Conservation (phyloP, 2,888 invertebrate species). For the Leuctra nigra region DNA sequence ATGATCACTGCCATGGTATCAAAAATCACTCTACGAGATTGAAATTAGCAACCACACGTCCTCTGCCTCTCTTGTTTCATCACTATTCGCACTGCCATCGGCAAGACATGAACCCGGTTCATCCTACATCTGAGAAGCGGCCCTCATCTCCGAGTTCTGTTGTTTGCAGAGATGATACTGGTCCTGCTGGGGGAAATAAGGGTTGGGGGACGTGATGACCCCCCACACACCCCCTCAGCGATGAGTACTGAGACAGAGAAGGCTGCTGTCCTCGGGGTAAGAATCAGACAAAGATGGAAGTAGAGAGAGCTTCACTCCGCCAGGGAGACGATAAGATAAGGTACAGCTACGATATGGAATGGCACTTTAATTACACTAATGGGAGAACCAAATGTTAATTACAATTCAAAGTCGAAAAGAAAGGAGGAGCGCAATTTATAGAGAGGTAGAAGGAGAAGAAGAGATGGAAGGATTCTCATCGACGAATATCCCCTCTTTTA, state of each 20-base stretch:
- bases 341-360: constrained; percentile 52
- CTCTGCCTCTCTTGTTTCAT: no score
- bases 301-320: constrained; percentile 32
- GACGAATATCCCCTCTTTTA: constrained; percentile 22
- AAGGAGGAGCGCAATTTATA: constrained; percentile 37
- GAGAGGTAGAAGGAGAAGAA: constrained; percentile 39
- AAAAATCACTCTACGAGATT: no score
- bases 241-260: constrained; percentile 16
- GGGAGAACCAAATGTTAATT: constrained; percentile 69
- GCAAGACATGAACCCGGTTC: no score
- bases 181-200: constrained; percentile 16
- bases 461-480: constrained; percentile 21
- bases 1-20: no score
- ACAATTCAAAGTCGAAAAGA: constrained; percentile 59
- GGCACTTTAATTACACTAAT: constrained; percentile 73
- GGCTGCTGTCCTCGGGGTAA: not conserved
- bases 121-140: no score
- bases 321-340: constrained; percentile 42
- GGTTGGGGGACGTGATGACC: constrained; percentile 4
- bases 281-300: constrained; percentile 16
- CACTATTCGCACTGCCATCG: no score
- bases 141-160: constrained; percentile 25
- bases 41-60: no score
- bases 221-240: constrained; percentile 10
- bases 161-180: constrained; percentile 9